A percentile compares a stretch with the other conserved stretches of the same genome.
phyloP scores from a whole-genome alignment of 2,113 vertebrate genomes.

The Nothoprocta perdicaria region DNA sequence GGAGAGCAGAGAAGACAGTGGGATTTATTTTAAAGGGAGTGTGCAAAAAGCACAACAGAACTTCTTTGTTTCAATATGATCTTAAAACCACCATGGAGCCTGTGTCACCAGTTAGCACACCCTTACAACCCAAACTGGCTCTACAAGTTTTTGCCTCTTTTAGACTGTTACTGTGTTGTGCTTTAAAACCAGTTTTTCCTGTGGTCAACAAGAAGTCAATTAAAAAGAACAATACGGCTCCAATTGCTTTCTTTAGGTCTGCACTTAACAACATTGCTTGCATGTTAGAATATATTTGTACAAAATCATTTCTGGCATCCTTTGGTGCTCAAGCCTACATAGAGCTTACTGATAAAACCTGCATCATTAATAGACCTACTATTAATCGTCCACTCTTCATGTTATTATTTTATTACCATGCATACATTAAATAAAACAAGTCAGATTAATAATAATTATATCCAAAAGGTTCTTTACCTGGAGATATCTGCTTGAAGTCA shows the following conservation, averaged over 20 bases:
- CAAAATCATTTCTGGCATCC: not conserved
- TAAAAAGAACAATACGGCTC: conserved; percentile 59
- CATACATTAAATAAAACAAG: not conserved
- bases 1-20: not conserved
- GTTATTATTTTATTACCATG: not conserved
- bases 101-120: conserved; percentile 55
- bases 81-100: conserved; percentile 17
- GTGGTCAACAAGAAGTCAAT: conserved; percentile 60
- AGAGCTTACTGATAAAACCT: not conserved
- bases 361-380: not conserved
- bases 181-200: conserved; percentile 73
- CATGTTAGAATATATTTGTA: conserved; percentile 9
- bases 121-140: conserved; percentile 56
- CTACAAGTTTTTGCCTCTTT: conserved; percentile 49
- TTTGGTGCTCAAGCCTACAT: not conserved
- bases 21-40: conserved; percentile 5
- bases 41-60: conserved; percentile 3
- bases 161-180: conserved; percentile 8
- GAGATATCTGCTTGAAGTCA: not conserved
- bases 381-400: not conserved
- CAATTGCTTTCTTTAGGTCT: conserved; percentile 41
- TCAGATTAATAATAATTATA: not conserved
- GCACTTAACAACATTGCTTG: conserved; percentile 21
- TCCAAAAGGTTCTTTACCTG: not conserved
- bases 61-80: conserved; percentile 38